Percentiles rank a stretch among this genome's conserved stretches.
These are phyloP conservation scores for Centropus unirufus DNA, from an alignment of 2,113 vertebrate species.

Conservation along the genomic window DNA sequence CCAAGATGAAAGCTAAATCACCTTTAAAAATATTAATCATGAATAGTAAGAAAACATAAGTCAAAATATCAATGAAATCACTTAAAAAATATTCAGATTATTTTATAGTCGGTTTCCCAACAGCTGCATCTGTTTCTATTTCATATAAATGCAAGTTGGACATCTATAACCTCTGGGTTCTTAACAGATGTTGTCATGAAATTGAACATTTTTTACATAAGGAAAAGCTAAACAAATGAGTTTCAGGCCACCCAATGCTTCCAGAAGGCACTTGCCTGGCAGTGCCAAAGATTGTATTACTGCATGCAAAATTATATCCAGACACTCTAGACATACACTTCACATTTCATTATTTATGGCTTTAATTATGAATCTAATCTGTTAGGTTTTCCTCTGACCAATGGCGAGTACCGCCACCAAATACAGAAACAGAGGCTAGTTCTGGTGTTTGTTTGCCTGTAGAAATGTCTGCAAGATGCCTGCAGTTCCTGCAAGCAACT, in stretches of 20 bases:
- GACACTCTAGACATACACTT: neutral
- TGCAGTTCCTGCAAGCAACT: neutral
- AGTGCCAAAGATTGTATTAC: constrained; percentile 17
- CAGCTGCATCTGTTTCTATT: constrained; percentile 55
- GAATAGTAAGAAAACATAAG: constrained; percentile 3
- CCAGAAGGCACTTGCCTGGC: constrained; percentile 3
- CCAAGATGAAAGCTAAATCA: constrained; percentile 52
- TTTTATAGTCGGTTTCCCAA: constrained; percentile 5
- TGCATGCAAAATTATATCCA: constrained; percentile 5
- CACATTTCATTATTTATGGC: neutral
- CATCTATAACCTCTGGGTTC: neutral
- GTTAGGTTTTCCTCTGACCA: neutral
- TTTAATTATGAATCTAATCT: constrained; percentile 18
- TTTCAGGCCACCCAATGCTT: constrained; percentile 19
- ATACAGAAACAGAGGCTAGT: neutral
- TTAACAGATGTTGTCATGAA: constrained; percentile 34
- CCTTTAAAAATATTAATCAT: constrained; percentile 40
- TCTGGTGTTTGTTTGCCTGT: neutral
- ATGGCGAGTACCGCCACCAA: neutral
- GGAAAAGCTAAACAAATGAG: neutral
- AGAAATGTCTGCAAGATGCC: neutral
- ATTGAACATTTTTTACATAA: constrained; percentile 22
- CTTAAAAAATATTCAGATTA: constrained; percentile 31
- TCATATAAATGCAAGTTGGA: neutral
- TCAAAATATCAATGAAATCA: constrained; percentile 46